A percentile compares a stretch with the other conserved stretches of the same genome.
Evolutionary conservation across 1,140 invertebrate species (phyloP).

Genomic region (Zaprionus davidi): DNA sequence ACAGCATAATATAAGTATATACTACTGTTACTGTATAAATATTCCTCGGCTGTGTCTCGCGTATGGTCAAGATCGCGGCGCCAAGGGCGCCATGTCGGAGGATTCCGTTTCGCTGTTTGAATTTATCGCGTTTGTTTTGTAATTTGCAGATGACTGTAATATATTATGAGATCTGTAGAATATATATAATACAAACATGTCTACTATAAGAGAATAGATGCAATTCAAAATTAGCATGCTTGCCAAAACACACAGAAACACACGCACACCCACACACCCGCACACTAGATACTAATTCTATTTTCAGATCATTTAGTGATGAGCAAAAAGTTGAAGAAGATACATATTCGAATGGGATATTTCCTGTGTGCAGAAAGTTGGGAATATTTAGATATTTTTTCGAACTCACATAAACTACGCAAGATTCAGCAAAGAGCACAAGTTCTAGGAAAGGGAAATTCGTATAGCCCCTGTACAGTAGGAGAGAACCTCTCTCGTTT

Average conservation of each 20-base stretch:
- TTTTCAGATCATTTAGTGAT: constrained; percentile 19
- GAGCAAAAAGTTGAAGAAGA: neutral
- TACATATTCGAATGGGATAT: neutral
- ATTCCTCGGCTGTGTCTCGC: constrained; percentile 4
- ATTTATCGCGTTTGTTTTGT: constrained; percentile 58
- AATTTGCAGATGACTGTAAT: constrained; percentile 67
- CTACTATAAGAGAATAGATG: neutral
- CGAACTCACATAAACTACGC: too few relatives aligned
- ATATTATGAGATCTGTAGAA: constrained; percentile 22
- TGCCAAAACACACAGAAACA: neutral
- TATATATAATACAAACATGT: constrained; percentile 2
- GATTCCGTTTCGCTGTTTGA: constrained; percentile 34
- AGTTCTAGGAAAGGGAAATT: too few relatives aligned
- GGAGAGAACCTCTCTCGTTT: too few relatives aligned
- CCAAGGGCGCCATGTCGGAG: constrained; percentile 54
- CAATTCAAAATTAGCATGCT: constrained; percentile 19
- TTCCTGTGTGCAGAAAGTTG: neutral
- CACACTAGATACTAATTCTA: constrained; percentile 58
- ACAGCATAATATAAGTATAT: neutral
- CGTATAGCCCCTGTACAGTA: too few relatives aligned
- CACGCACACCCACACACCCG: neutral
- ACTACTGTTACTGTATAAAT: neutral
- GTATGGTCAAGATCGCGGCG: constrained; percentile 56
- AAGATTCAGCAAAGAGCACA: too few relatives aligned
- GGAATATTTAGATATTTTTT: neutral